Evolutionary conservation across 2,888 invertebrate species (phyloP).

Genomic region (Peribatodes rhomboidaria): DNA sequence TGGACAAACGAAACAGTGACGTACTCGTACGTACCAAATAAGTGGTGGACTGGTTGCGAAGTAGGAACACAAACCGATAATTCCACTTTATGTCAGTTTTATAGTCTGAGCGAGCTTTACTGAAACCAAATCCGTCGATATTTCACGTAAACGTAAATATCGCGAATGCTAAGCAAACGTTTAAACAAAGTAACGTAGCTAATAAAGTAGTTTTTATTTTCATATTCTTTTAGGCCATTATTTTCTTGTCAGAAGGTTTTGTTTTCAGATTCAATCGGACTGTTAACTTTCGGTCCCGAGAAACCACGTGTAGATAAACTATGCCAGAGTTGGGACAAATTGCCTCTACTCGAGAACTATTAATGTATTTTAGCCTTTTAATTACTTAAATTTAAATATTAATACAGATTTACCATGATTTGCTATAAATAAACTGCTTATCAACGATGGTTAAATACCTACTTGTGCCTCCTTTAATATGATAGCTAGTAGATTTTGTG

Average conservation of each 20-base stretch:
- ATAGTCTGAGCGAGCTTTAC: no score
- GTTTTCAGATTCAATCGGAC: no score
- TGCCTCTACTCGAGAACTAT: neutral
- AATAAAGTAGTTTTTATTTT: no score
- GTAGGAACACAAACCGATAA: neutral
- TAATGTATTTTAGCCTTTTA: neutral
- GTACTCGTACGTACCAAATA: no score
- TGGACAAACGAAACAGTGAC: neutral
- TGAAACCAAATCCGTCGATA: no score
- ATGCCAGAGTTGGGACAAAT: neutral
- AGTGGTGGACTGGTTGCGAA: no score
- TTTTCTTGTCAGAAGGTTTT: no score
- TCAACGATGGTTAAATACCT: conserved; percentile 15
- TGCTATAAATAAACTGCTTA: neutral
- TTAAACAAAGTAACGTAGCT: no score
- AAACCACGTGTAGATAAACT: neutral
- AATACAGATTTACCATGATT: neutral
- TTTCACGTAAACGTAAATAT: no score
- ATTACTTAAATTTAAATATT: conserved; percentile 2
- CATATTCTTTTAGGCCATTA: no score
- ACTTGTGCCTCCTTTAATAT: neutral
- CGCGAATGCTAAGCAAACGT: no score
- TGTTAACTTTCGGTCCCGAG: no score
- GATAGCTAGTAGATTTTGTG: conserved; percentile 2
- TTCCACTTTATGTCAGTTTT: neutral